A percentile compares a stretch with the other conserved stretches of the same genome.
These are phyloP conservation scores for Neria commutata DNA, from an alignment of 2,888 invertebrate genomes.

Conservation along the genomic window DNA sequence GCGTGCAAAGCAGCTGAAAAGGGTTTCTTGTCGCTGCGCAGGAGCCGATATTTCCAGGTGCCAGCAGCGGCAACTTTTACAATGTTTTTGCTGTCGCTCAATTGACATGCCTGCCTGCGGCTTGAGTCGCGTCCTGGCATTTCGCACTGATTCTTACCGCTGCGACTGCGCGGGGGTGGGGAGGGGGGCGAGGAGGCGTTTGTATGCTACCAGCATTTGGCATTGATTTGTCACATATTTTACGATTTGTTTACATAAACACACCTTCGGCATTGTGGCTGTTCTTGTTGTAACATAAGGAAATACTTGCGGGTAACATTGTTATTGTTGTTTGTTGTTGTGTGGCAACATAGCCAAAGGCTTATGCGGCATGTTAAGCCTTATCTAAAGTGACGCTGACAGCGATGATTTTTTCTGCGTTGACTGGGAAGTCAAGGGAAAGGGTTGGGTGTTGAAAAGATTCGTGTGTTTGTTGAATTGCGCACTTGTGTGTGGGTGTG, in stretches of 20 bases:
- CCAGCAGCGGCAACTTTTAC: neutral
- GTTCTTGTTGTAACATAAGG: neutral
- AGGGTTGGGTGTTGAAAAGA: no score
- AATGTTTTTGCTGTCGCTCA: neutral
- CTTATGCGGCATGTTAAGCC: no score
- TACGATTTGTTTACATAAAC: constrained; percentile 24
- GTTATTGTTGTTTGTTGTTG: neutral
- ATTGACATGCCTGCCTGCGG: neutral
- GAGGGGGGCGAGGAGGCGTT: no score
- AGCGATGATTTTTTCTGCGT: no score
- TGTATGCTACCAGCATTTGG: constrained; percentile 28
- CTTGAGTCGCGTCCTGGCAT: neutral
- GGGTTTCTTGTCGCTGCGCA: neutral
- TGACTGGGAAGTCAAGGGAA: no score
- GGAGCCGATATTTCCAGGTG: neutral
- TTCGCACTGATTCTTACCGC: no score
- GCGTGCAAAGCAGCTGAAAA: neutral
- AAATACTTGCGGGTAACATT: neutral
- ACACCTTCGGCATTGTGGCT: constrained; percentile 1
- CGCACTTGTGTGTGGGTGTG: no score
- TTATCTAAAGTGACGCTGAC: no score
- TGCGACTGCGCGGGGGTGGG: no score
- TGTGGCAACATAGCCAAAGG: neutral
- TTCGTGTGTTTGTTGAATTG: no score
- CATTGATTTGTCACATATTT: constrained; percentile 38